Evolutionary conservation across 2,888 invertebrate species (phyloP).

Genomic region (Nowickia ferox): DNA sequence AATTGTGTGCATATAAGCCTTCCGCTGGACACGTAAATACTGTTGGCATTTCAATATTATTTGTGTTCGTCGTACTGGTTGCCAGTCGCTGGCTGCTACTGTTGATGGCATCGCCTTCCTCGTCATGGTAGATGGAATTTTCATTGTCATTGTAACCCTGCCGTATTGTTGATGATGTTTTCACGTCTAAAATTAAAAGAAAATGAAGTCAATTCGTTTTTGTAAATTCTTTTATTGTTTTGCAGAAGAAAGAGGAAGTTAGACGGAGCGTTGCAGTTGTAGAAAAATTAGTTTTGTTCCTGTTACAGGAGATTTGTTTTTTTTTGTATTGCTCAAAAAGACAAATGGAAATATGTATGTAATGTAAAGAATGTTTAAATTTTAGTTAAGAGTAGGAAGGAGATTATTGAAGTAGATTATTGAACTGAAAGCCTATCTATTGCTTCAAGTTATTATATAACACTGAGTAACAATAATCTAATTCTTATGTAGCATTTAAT

Average conservation of each 20-base stretch:
- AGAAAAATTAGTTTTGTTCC: slow-evolving; percentile 20
- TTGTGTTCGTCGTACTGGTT: slow-evolving; percentile 34
- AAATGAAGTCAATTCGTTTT: slow-evolving; percentile 31
- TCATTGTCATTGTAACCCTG: slow-evolving; percentile 62
- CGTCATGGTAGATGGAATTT: slow-evolving; percentile 67
- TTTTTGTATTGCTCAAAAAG: background rate
- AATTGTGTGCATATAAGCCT: slow-evolving; percentile 89
- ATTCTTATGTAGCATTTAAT: too few relatives aligned
- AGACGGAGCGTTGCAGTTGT: slow-evolving; percentile 17
- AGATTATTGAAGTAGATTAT: background rate
- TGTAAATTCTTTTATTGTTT: background rate
- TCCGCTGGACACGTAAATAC: slow-evolving; percentile 86
- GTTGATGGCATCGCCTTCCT: slow-evolving; percentile 44
- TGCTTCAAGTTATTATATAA: background rate
- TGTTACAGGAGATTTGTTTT: slow-evolving; percentile 31
- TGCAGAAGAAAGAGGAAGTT: slow-evolving; percentile 42
- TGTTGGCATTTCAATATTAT: slow-evolving; percentile 68
- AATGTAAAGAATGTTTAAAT: slow-evolving; percentile 9
- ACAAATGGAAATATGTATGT: slow-evolving; percentile 16
- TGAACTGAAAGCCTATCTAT: background rate
- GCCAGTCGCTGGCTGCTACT: background rate
- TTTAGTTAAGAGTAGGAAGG: background rate
- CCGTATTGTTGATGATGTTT: slow-evolving; percentile 66
- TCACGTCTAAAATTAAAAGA: slow-evolving; percentile 76
- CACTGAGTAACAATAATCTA: too few relatives aligned